A percentile compares a stretch with the other conserved stretches of the same genome.
Evolutionary conservation across 1,140 invertebrate genomes (phyloP).

Genomic region (Drosophila sucinea): DNA sequence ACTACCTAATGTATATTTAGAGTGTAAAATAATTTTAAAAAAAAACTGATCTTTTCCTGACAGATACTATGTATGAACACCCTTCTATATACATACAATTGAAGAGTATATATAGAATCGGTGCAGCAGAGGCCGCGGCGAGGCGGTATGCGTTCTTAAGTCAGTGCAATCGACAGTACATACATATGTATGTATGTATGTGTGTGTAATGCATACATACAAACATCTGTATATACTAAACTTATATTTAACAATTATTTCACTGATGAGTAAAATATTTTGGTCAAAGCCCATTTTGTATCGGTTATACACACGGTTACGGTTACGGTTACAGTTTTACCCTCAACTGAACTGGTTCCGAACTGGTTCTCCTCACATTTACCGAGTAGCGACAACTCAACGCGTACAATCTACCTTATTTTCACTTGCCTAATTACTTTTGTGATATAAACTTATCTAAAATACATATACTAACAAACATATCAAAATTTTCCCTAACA

Average conservation of each 20-base stretch:
- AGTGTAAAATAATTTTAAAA: not conserved
- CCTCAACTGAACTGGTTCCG: not conserved
- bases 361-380: no score
- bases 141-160: conserved; percentile 75
- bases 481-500: not conserved
- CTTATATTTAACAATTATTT: conserved; percentile 34
- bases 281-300: conserved; percentile 64
- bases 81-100: not conserved
- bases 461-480: not conserved
- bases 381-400: conserved; percentile 4
- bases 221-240: conserved; percentile 15
- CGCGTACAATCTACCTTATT: conserved; percentile 23
- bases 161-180: conserved; percentile 50
- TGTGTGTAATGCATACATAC: conserved; percentile 19
- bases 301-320: conserved; percentile 8
- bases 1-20: not conserved
- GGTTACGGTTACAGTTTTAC: not conserved
- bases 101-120: conserved; percentile 28
- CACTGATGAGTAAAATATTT: conserved; percentile 81
- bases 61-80: conserved; percentile 1
- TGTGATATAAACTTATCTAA: not conserved
- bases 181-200: conserved; percentile 22
- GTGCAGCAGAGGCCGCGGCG: conserved; percentile 65
- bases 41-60: conserved; percentile 8
- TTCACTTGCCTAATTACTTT: not conserved